Percentiles rank a stretch among this genome's conserved stretches.
These are phyloP conservation scores for Sarcoramphus papa DNA, from an alignment of 2,797 vertebrate species.

Conservation along the genomic window DNA sequence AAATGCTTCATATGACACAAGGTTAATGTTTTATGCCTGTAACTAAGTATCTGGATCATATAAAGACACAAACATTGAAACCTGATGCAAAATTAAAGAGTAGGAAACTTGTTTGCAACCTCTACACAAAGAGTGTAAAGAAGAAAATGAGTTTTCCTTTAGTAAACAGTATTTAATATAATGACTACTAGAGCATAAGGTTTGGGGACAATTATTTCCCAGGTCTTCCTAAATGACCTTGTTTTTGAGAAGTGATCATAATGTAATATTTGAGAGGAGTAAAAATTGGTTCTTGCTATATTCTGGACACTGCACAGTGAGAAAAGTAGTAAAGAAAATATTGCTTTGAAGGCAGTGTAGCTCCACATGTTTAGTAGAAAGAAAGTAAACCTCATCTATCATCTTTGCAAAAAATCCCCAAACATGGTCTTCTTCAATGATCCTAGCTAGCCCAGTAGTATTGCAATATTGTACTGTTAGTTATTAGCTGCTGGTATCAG, in stretches of 20 bases:
- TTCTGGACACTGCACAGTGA: neutral
- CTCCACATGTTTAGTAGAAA: conserved; percentile 55
- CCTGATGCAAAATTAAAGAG: neutral
- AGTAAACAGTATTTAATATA: neutral
- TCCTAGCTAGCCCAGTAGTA: neutral
- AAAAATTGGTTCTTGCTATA: neutral
- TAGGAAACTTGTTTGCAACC: neutral
- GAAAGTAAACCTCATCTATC: conserved; percentile 67
- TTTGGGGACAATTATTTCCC: neutral
- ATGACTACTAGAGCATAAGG: neutral
- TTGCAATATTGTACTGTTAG: neutral
- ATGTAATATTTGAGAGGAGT: neutral
- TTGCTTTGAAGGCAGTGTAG: conserved; percentile 13
- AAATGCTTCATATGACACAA: neutral
- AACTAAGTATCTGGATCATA: neutral
- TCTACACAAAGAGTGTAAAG: fast-evolving
- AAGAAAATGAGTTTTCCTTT: neutral
- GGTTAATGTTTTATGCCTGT: neutral
- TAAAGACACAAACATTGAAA: neutral
- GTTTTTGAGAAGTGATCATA: neutral
- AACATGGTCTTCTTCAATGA: neutral
- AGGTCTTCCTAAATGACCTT: neutral
- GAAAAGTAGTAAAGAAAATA: neutral
- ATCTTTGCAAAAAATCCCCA: conserved; percentile 63
- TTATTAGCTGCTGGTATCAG: conserved; percentile 4